Percentiles rank a stretch among this genome's conserved stretches.
Conservation (phyloP, 2,888 invertebrate species). For the Caenorhabditis parvicauda region DNA sequence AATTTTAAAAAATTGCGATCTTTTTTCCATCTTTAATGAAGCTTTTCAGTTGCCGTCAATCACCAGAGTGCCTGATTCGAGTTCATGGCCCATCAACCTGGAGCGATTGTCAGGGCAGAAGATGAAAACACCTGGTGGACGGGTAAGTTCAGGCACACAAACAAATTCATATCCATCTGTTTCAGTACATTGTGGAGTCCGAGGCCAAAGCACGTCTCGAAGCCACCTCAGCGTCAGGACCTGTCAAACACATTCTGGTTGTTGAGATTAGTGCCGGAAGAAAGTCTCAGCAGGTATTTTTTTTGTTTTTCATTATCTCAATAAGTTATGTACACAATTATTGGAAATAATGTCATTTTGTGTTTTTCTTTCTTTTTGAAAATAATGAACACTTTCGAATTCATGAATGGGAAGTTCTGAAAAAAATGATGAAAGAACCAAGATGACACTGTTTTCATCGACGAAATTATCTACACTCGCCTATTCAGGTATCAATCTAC, state of each 20-base stretch:
- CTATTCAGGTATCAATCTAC: too few species aligned
- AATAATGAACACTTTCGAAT: too few species aligned
- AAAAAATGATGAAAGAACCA: too few species aligned
- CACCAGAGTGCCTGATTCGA: too few species aligned
- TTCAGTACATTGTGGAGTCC: slow-evolving; percentile 17
- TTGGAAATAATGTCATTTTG: too few species aligned
- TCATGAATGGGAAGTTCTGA: too few species aligned
- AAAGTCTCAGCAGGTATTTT: slow-evolving; percentile 11
- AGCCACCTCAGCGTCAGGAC: slow-evolving; percentile 8
- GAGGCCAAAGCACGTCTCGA: slow-evolving; percentile 19
- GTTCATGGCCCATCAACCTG: slow-evolving; percentile 3
- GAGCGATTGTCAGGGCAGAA: slow-evolving; percentile 15
- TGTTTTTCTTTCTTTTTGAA: too few species aligned
- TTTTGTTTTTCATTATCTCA: background rate
- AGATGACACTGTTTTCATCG: too few species aligned
- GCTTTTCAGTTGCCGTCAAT: too few species aligned
- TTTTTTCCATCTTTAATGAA: too few species aligned
- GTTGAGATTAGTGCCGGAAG: slow-evolving; percentile 8
- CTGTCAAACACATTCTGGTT: slow-evolving; percentile 12
- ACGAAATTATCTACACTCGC: too few species aligned
- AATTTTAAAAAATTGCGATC: too few species aligned
- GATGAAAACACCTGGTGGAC: slow-evolving; percentile 15
- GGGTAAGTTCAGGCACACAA: slow-evolving; percentile 2
- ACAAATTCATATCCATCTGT: background rate
- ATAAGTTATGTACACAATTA: background rate